phyloP scores from a whole-genome alignment of 2,888 invertebrate genomes.

The Toxonevra muliebris region DNA sequence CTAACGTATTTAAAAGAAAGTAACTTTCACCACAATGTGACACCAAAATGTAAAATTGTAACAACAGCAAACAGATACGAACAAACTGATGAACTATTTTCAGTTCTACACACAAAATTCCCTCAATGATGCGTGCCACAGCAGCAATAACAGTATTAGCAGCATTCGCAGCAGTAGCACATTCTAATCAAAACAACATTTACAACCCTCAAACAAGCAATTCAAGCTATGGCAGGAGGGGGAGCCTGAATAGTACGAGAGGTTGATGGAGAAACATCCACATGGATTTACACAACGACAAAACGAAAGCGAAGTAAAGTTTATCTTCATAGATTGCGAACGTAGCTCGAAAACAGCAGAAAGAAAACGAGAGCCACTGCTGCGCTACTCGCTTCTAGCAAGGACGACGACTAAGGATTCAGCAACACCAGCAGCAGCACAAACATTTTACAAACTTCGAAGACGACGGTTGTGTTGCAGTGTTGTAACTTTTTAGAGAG shows the following conservation, averaged over 20 bases:
- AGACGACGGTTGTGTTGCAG: constrained; percentile 63
- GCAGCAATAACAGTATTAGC: not conserved
- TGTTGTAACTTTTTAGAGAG: constrained; percentile 41
- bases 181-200: constrained; percentile 29
- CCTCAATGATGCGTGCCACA: too few relatives aligned
- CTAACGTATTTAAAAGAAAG: constrained; percentile 23
- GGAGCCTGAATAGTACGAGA: not conserved
- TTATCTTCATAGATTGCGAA: too few relatives aligned
- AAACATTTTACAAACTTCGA: constrained; percentile 64
- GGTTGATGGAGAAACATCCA: not conserved
- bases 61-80: not conserved
- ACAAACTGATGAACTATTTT: not conserved
- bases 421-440: constrained; percentile 27
- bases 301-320: too few relatives aligned
- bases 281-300: not conserved
- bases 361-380: constrained; percentile 1
- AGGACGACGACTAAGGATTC: constrained; percentile 9
- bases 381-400: constrained; percentile 5
- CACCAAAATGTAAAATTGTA: constrained; percentile 3
- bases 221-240: constrained; percentile 9
- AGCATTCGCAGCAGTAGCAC: constrained; percentile 35
- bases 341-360: constrained; percentile 11
- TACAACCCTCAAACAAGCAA: not conserved
- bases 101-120: too few relatives aligned
- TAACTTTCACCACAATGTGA: constrained; percentile 27